Evolutionary conservation across 2,888 invertebrate species (phyloP).

Genomic region (Polyommatus icarus): DNA sequence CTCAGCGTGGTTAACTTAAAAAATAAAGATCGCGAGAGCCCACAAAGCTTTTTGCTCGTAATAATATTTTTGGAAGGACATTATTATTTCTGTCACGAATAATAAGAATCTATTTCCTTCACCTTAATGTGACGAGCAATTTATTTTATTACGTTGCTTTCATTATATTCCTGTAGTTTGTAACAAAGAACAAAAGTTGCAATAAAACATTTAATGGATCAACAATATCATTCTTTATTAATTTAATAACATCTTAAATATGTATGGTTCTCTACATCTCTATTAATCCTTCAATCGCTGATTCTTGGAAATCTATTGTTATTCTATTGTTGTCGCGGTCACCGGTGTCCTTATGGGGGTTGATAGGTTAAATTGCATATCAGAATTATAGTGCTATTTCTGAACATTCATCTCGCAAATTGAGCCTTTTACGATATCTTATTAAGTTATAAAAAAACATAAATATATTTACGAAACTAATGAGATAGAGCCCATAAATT

Average conservation of each 20-base stretch:
- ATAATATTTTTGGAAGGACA: neutral
- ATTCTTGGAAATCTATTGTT: no score
- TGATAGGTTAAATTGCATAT: no score
- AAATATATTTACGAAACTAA: neutral
- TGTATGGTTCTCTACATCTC: no score
- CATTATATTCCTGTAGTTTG: neutral
- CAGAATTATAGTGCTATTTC: neutral
- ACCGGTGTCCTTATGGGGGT: no score
- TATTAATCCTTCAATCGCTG: no score
- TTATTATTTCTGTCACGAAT: neutral
- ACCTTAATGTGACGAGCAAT: neutral
- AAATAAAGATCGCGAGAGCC: neutral
- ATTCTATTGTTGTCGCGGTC: no score
- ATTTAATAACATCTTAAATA: neutral
- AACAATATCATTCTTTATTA: neutral
- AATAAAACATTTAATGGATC: no score
- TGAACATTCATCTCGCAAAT: neutral
- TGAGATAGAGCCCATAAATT: neutral
- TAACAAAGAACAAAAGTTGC: neutral
- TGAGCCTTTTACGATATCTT: neutral
- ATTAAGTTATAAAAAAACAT: neutral
- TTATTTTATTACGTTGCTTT: constrained; percentile 4
- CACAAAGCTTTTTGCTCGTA: neutral
- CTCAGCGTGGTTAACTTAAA: neutral
- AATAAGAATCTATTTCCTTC: neutral